Percentiles rank a stretch among this genome's conserved stretches.
Evolutionary conservation across 2,113 vertebrate species (phyloP).

Genomic region (Labeo rohita): DNA sequence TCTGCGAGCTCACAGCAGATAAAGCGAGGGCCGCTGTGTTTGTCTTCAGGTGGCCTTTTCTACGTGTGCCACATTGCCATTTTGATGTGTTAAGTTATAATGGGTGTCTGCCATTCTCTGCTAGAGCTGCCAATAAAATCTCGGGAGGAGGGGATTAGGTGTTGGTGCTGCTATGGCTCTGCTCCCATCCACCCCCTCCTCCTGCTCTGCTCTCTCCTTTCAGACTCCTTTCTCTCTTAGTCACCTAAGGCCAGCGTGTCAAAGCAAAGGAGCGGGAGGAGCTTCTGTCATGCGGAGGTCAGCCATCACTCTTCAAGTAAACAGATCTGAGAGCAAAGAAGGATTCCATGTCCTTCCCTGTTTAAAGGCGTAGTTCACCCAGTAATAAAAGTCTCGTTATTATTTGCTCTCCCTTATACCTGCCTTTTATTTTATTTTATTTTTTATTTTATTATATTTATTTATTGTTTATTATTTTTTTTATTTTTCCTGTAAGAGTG

Average conservation of each 20-base stretch:
- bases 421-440: background rate
- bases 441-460: background rate
- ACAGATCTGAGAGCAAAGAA: conserved; percentile 1
- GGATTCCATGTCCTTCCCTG: background rate
- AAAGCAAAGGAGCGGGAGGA: background rate
- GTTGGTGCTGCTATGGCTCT: conserved; percentile 66
- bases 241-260: conserved; percentile 25
- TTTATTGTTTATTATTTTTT: background rate
- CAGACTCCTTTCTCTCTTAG: conserved; percentile 53
- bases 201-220: conserved; percentile 39
- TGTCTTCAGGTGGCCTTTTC: conserved; percentile 82
- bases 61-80: conserved; percentile 76
- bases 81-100: conserved; percentile 84
- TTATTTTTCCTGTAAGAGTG: background rate
- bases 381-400: background rate
- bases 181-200: conserved; percentile 17
- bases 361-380: background rate
- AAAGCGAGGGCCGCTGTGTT: conserved; percentile 74
- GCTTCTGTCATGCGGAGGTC: conserved; percentile 36
- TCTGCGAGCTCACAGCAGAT: conserved; percentile 73
- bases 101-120: conserved; percentile 75
- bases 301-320: conserved; percentile 19
- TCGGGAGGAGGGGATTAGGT: conserved; percentile 74
- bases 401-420: background rate
- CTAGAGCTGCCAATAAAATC: conserved; percentile 77